These are phyloP conservation scores for Andinoacara biseriatus DNA, from an alignment of 2,113 vertebrate species.

Conservation along the genomic window DNA sequence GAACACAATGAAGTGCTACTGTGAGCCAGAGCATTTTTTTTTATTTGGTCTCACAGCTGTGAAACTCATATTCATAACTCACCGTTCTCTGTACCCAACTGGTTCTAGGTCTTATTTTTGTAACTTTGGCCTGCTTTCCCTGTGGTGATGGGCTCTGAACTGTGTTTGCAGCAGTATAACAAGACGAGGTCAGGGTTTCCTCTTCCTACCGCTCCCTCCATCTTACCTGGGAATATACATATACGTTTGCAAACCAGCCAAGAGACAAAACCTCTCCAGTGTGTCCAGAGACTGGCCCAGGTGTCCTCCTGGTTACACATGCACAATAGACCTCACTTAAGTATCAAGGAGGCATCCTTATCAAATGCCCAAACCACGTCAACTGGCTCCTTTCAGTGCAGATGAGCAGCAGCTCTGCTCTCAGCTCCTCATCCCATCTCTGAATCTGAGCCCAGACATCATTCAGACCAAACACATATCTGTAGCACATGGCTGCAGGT, in stretches of 20 bases:
- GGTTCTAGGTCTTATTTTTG: background rate
- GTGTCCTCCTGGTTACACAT: background rate
- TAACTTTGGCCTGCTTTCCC: too few species aligned
- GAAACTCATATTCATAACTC: background rate
- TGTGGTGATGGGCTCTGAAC: too few species aligned
- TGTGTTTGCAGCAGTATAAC: too few species aligned
- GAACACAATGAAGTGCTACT: conserved; percentile 9
- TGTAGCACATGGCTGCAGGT: background rate
- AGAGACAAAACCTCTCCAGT: background rate
- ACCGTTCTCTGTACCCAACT: background rate
- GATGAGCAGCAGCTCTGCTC: background rate
- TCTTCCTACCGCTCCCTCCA: too few species aligned
- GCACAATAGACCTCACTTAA: background rate
- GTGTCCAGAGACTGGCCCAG: background rate
- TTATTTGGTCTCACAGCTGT: conserved; percentile 17
- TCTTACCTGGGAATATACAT: too few species aligned
- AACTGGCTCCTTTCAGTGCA: background rate
- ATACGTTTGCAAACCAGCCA: too few species aligned
- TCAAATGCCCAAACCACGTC: background rate
- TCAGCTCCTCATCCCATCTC: background rate
- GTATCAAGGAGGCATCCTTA: background rate
- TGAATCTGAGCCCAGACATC: background rate
- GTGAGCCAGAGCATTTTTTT: background rate
- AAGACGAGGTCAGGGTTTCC: too few species aligned
- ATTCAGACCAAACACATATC: background rate